phyloP scores from a whole-genome alignment of 2,888 invertebrate species.

The Blomia tropicalis region DNA sequence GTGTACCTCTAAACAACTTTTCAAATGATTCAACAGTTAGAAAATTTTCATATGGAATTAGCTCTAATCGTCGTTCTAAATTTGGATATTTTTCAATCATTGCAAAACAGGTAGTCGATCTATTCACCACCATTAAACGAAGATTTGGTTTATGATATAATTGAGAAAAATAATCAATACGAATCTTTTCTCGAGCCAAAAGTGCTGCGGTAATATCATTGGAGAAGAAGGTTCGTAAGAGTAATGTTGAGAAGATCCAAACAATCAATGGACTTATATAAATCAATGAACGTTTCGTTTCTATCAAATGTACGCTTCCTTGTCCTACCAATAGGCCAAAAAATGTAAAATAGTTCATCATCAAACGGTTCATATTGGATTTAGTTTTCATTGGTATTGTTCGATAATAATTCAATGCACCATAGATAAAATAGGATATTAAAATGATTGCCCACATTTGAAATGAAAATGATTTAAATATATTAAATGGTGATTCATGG shows the following conservation, averaged over 20 bases:
- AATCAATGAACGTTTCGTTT: not conserved
- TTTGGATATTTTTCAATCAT: no score
- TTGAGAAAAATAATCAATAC: not conserved
- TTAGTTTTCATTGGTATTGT: not conserved
- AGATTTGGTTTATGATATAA: not conserved
- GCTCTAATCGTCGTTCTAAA: no score
- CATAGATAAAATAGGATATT: not conserved
- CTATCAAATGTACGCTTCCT: not conserved
- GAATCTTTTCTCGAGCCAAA: not conserved
- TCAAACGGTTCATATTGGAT: not conserved
- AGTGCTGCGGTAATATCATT: not conserved
- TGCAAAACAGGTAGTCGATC: not conserved
- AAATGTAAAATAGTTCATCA: not conserved
- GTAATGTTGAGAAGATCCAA: not conserved
- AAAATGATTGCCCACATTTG: not conserved
- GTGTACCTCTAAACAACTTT: no score
- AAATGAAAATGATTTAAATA: not conserved
- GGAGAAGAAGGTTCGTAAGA: not conserved
- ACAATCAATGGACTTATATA: not conserved
- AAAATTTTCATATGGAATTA: no score
- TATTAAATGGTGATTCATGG: not conserved
- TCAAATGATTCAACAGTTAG: no score
- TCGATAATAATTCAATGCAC: not conserved
- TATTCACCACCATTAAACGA: no score
- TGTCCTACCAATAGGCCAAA: not conserved